Evolutionary conservation across 2,797 vertebrate genomes (phyloP).

Genomic region (Artibeus jamaicensis): DNA sequence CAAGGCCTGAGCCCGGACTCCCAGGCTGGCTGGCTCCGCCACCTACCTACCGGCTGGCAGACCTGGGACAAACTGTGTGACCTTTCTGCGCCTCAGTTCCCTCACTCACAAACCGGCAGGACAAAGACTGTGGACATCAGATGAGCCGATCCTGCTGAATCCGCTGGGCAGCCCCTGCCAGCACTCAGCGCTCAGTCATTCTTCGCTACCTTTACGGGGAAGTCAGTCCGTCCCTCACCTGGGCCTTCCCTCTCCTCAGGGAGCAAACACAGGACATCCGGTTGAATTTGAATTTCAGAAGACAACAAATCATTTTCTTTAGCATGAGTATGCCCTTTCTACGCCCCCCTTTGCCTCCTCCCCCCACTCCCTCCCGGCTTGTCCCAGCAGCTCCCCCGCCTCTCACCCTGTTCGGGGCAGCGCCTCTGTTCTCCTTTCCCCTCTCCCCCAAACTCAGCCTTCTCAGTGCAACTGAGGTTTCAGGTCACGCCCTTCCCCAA

Average conservation of each 20-base stretch:
- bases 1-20: neutral
- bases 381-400: neutral
- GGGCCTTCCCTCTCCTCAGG: neutral
- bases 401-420: neutral
- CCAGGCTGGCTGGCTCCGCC: neutral
- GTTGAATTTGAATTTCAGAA: neutral
- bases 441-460: neutral
- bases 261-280: neutral
- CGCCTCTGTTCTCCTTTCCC: neutral
- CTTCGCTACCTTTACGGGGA: neutral
- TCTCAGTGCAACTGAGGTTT: neutral
- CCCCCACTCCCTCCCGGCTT: neutral
- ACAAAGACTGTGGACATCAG: neutral
- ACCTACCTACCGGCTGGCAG: fast-evolving
- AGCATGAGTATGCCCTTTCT: too few species aligned
- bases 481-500: fast-evolving
- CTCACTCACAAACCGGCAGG: neutral
- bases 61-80: neutral
- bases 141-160: too few species aligned
- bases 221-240: neutral
- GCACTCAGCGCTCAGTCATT: neutral
- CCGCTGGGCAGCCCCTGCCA: neutral
- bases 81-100: neutral
- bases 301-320: neutral
- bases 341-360: fast-evolving